Conservation (phyloP, 2,113 vertebrate genomes). For the Channa argus region DNA sequence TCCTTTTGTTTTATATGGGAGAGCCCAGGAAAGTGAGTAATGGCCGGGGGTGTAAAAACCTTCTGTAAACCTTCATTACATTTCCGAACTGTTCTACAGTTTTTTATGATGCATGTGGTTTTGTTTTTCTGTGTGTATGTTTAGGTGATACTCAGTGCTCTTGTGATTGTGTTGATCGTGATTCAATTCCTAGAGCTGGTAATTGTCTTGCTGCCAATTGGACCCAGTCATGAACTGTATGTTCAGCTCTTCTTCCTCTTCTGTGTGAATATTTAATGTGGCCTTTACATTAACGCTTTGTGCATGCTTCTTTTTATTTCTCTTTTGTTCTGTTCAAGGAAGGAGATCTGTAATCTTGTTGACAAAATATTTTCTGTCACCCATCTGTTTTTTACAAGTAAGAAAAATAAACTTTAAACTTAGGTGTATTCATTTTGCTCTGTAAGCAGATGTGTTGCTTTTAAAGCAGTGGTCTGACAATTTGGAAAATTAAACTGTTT, state of each 20-base stretch:
- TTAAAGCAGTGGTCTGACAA: neutral
- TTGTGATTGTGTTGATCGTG: neutral
- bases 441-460: neutral
- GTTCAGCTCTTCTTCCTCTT: neutral
- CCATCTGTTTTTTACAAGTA: constrained; percentile 28
- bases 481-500: neutral
- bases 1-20: neutral
- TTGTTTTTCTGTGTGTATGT: neutral
- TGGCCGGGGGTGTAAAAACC: neutral
- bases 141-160: constrained; percentile 19
- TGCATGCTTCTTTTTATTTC: neutral
- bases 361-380: constrained; percentile 1
- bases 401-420: constrained; percentile 1
- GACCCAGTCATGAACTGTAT: constrained; percentile 53
- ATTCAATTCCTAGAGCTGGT: neutral
- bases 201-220: constrained; percentile 5
- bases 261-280: neutral
- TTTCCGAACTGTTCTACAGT: neutral
- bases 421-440: neutral
- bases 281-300: neutral
- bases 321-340: constrained; percentile 29
- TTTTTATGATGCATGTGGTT: neutral
- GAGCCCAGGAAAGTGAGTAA: constrained; percentile 13
- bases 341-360: neutral
- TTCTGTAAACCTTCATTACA: neutral